phyloP scores from a whole-genome alignment of 2,797 vertebrate genomes.

The Lepilemur ruficaudatus region DNA sequence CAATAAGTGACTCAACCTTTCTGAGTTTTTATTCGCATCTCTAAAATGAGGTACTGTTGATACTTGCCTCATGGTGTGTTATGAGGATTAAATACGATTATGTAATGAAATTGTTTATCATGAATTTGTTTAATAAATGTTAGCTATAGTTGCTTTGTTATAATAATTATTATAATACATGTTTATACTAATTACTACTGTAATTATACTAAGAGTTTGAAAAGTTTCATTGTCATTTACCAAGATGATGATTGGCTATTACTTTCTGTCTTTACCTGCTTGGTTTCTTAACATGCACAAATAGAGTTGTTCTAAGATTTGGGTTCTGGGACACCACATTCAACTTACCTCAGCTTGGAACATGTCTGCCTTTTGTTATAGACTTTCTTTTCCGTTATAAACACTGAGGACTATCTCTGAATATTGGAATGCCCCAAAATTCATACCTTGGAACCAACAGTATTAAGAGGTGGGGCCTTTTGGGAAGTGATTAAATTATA shows the following conservation, averaged over 20 bases:
- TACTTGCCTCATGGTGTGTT: background rate
- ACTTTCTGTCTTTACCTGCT: background rate
- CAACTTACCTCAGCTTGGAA: background rate
- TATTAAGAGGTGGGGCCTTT: background rate
- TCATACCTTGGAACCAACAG: background rate
- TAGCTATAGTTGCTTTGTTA: background rate
- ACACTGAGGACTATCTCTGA: background rate
- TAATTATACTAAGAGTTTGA: background rate
- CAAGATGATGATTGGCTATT: background rate
- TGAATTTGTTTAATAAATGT: conserved; percentile 8
- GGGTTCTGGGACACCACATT: background rate
- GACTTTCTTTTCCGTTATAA: background rate
- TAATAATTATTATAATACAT: background rate
- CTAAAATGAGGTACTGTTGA: background rate
- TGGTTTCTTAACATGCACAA: background rate
- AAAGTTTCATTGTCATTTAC: background rate
- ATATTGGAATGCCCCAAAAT: background rate
- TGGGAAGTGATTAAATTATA: background rate
- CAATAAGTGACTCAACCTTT: background rate
- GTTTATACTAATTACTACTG: background rate
- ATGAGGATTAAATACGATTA: conserved; percentile 18
- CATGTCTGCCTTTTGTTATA: background rate
- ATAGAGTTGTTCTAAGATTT: background rate
- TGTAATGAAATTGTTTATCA: background rate
- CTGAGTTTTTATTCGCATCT: conserved; percentile 28